Evolutionary conservation across 2,797 vertebrate genomes (phyloP), one percentile per base, ranked within the genome.

Genomic region (Megaceryle alcyon): DNA sequence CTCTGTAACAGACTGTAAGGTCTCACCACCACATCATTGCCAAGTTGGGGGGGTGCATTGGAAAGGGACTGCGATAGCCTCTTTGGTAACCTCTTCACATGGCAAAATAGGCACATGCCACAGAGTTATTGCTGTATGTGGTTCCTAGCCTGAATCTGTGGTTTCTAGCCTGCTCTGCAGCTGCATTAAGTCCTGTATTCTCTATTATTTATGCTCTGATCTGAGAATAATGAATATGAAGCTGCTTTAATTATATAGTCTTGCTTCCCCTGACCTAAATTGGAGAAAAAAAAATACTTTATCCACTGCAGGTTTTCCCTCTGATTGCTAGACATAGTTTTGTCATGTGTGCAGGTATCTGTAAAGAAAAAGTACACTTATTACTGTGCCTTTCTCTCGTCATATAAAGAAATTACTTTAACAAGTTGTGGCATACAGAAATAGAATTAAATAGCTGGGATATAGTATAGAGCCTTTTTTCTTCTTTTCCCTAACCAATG

Each of bases 51-150:
- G 19, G 8, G 2, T 25, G 8, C 1, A 0, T 14, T 26, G 46
- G 29, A 65, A 15, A 25, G 16, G 18, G 14, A 13, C 25, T 44
- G 54, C 19, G 51, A 7, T 2, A 33, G 22, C 12, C 48, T 75
- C 73, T 51, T 48, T 57, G 79, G 10, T 9, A 33, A n/a, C 31
- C 23, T 3, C 25, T 39, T 39, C 1, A 37, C 25, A 0, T 21
- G 37, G 18, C 43, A 56, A 54, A 82, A 33, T 1, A 10, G 68
- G 25, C 17, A 29, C n/a, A 2, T 5, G 2, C 18, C 44, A 29
- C 7, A 14, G 12, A 63, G 12, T 3, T 3, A 63, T 2, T 14
- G 51, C 26, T 92, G 13, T 10, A 28, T 29, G 59, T 0, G 0
- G 44, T 35, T 17, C 22, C 54, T 41, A 10, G 14, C 46, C 44